Conservation (phyloP, 2,113 vertebrate genomes). For the Chaenocephalus aceratus region DNA sequence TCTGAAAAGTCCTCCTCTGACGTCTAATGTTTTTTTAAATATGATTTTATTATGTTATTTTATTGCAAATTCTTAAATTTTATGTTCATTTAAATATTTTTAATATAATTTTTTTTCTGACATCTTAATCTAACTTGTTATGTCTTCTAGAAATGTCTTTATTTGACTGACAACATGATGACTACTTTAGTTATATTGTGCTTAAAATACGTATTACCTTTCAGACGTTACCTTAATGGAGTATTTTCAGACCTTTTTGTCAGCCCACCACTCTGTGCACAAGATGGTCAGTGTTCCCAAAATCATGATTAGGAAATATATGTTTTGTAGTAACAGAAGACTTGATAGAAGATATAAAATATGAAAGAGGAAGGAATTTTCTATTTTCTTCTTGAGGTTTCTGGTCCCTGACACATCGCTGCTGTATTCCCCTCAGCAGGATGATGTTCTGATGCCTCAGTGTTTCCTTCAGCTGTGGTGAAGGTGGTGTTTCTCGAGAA, state of each 20-base stretch:
- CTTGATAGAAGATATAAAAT: background rate
- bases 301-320: background rate
- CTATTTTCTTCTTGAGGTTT: slow-evolving; percentile 1
- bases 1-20: background rate
- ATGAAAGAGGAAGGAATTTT: background rate
- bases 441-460: slow-evolving; percentile 39
- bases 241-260: too few species aligned
- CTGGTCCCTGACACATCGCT: slow-evolving; percentile 42
- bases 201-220: background rate
- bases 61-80: too few species aligned
- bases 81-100: too few species aligned
- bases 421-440: slow-evolving; percentile 30
- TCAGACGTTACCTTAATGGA: too few species aligned
- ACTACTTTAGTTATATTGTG: too few species aligned
- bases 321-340: background rate
- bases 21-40: too few species aligned
- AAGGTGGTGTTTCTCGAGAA: slow-evolving; percentile 14
- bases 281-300: background rate
- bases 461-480: slow-evolving; percentile 29
- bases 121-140: too few species aligned
- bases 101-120: too few species aligned
- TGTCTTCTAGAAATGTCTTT: too few species aligned
- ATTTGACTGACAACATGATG: too few species aligned
- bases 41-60: too few species aligned
- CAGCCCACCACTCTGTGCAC: background rate